Percentiles rank a stretch among this genome's conserved stretches.
Evolutionary conservation across 2,797 vertebrate genomes (phyloP).

Genomic region (Aplochiton taeniatus): DNA sequence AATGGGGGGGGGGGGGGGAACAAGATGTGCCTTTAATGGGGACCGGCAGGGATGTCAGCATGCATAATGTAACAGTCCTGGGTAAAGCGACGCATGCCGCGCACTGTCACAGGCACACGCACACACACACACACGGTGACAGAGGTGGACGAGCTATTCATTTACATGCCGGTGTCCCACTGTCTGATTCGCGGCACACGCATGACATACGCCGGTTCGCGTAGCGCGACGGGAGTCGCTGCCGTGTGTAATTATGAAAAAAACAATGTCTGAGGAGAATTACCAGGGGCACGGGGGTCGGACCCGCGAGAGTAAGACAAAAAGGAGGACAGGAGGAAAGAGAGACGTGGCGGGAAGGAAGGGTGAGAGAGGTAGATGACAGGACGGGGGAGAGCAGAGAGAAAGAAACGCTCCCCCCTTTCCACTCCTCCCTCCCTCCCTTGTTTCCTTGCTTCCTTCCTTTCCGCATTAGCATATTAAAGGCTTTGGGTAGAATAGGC

Average conservation of each 20-base stretch:
- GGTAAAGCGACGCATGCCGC: conserved; percentile 53
- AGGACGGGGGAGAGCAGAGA: conserved; percentile 51
- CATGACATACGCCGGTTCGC: conserved; percentile 36
- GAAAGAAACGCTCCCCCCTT: conserved; percentile 55
- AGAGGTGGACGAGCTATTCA: conserved; percentile 66
- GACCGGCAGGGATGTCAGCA: conserved; percentile 68
- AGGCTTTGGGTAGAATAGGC: conserved; percentile 70
- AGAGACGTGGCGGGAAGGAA: conserved; percentile 52
- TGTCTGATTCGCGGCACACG: too few species aligned
- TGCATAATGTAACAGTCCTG: conserved; percentile 75
- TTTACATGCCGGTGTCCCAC: conserved; percentile 50
- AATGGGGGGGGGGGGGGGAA: conserved; percentile 72
- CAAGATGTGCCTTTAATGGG: conserved; percentile 75
- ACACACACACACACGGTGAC: conserved; percentile 14
- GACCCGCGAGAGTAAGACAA: conserved; percentile 45
- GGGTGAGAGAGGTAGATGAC: conserved; percentile 16
- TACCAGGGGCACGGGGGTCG: conserved; percentile 61
- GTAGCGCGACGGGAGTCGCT: conserved; percentile 69
- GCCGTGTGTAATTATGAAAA: conserved; percentile 79
- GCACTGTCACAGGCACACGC: background rate
- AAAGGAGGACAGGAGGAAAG: conserved; percentile 38
- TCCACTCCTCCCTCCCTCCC: conserved; percentile 9
- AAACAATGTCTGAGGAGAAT: conserved; percentile 72
- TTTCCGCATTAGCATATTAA: conserved; percentile 74
- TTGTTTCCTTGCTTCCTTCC: conserved; percentile 51